phyloP scores from a whole-genome alignment of 2,113 vertebrate genomes.

The Sander vitreus region DNA sequence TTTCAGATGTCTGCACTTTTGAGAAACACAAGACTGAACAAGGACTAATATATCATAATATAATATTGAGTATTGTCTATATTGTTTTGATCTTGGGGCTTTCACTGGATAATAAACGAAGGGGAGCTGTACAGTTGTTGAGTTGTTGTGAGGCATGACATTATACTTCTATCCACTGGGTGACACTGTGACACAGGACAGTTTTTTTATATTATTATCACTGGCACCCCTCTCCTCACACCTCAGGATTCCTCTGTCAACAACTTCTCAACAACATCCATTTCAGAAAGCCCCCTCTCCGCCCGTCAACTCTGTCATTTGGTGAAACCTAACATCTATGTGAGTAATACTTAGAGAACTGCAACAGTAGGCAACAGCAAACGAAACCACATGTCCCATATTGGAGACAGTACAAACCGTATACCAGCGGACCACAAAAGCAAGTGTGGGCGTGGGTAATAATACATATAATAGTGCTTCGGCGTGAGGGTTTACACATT shows the following conservation, averaged over 20 bases:
- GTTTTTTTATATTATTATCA: conserved; percentile 13
- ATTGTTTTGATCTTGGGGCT: conserved; percentile 24
- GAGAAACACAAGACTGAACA: conserved; percentile 18
- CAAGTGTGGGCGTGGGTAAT: conserved; percentile 59
- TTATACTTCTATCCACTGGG: conserved; percentile 65
- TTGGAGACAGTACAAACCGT: conserved; percentile 45
- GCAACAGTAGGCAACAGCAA: conserved; percentile 57
- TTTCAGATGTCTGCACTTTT: background rate
- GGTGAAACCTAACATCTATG: conserved; percentile 21
- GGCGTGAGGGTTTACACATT: conserved; percentile 49
- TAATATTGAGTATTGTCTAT: background rate
- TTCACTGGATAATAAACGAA: background rate
- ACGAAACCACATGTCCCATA: conserved; percentile 47
- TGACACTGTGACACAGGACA: conserved; percentile 67
- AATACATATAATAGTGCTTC: conserved; percentile 73
- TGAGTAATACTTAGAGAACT: conserved; percentile 30
- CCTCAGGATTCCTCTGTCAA: background rate
- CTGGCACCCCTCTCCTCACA: background rate
- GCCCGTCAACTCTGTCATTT: conserved; percentile 1
- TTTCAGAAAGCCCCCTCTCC: background rate
- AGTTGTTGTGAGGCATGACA: conserved; percentile 4
- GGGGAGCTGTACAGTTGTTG: background rate
- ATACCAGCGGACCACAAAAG: conserved; percentile 71
- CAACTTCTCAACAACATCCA: background rate
- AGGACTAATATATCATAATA: background rate